Conservation (phyloP, 2,113 vertebrate genomes). For the Pycnonotus jocosus region DNA sequence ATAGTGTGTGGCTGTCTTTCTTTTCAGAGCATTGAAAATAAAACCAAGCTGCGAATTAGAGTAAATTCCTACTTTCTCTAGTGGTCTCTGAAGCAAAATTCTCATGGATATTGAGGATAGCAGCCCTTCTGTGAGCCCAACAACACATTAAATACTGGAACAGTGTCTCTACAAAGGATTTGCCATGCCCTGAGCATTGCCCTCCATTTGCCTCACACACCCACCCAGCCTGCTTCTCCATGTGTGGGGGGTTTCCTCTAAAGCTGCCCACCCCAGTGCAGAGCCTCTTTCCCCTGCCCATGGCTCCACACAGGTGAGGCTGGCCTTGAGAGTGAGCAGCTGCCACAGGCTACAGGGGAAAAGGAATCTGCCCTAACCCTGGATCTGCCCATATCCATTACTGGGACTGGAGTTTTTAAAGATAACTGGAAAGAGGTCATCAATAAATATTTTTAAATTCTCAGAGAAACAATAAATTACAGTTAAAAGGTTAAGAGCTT, state of each 20-base stretch:
- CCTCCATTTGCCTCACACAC: background rate
- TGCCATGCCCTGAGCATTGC: background rate
- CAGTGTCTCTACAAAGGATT: background rate
- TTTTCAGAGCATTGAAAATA: background rate
- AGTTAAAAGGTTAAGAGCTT: background rate
- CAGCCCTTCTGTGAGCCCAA: background rate
- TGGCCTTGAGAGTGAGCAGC: background rate
- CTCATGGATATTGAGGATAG: background rate
- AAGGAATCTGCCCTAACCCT: background rate
- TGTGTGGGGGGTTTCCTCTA: background rate
- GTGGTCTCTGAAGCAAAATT: background rate
- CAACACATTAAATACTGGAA: accelerated
- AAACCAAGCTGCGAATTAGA: background rate
- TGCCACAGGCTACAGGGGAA: background rate
- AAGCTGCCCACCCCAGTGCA: background rate
- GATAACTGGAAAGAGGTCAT: background rate
- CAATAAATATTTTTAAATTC: background rate
- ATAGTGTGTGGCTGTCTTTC: background rate
- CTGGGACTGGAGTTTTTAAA: background rate
- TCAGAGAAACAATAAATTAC: background rate
- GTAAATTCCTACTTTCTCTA: background rate
- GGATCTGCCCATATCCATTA: background rate
- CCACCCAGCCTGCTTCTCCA: background rate
- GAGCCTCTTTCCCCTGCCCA: background rate
- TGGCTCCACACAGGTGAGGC: background rate